Evolutionary conservation across 30 jellyfish, hydroid and myxozoan species (phyloP).

Genomic region (Clytia hemisphaerica): DNA sequence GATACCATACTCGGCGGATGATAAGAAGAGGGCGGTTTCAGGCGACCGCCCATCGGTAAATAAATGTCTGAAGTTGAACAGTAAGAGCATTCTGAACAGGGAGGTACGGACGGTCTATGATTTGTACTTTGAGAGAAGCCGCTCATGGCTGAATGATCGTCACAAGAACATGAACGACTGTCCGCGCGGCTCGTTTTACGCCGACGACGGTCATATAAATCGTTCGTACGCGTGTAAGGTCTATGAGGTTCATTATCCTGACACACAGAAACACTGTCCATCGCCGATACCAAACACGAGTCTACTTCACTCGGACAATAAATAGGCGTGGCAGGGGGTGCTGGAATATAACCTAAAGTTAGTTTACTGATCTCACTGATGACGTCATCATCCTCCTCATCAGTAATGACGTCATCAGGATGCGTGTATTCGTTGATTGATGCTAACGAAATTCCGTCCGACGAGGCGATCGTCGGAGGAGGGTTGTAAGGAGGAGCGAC

Average conservation of each 20-base stretch:
- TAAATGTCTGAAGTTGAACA: too few relatives aligned
- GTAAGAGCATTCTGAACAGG: constrained; percentile 7
- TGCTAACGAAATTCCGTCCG: not conserved
- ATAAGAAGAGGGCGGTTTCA: too few relatives aligned
- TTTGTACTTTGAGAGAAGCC: too few relatives aligned
- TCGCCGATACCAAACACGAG: constrained; percentile 16
- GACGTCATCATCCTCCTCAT: not conserved
- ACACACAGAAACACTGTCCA: too few relatives aligned
- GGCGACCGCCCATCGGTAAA: too few relatives aligned
- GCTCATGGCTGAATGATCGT: too few relatives aligned
- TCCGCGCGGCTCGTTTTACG: not conserved
- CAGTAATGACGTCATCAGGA: not conserved
- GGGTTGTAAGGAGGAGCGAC: not conserved
- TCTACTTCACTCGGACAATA: constrained; percentile 36
- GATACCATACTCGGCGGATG: too few relatives aligned
- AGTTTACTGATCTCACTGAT: not conserved
- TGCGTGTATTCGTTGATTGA: not conserved
- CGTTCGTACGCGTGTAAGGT: too few relatives aligned
- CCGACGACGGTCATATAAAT: too few relatives aligned
- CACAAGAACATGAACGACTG: not conserved
- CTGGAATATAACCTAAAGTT: constrained; percentile 22
- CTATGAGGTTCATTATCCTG: too few relatives aligned
- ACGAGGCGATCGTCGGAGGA: constrained; percentile 7
- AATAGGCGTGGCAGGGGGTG: constrained; percentile 45
- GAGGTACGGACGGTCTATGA: too few relatives aligned